Base-by-base conservation (phyloP, 1,140 invertebrate genomes). In the Drosophila cardini region DNA sequence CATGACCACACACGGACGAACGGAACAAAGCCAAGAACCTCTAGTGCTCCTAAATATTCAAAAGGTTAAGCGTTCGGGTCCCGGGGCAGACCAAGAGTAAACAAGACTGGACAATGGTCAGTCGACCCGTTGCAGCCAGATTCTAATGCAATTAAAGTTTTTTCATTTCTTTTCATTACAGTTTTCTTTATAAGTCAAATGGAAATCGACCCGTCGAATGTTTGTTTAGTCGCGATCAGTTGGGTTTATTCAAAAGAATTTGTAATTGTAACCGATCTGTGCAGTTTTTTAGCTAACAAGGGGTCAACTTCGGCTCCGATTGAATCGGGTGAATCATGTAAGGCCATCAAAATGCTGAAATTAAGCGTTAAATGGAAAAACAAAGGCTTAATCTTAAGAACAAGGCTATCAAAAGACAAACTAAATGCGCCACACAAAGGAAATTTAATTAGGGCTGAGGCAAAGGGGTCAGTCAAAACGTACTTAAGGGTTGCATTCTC, bases 361-460 rank as follows among this genome's bases (percentile, higher is more conserved):
- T 87, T 87, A 87, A 89, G 84, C 84, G 84, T 87, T 87, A 87
- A 87, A 87, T 89, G 60, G 80, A 89, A 89, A 89, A 87, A 87
- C 84, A 87, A 87, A 87, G 84, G 84, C 80, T 87, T 87, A 89
- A 87, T 87, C 84, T 84, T 60, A 80, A 69, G 79, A 57, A 83
- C 83, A 74, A 67, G 84, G 72, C 82, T 56, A 86, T 86, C 79
- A 87, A 87, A 87, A 89, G 83, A 87, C 83, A 83, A 87, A 87
- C 83, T 86, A 86, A 86, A 76, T 32, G 38, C 62, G 71, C 13
- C 63, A 43, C 64, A 87, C 84, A 87, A 87, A 87, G 62, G 72
- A 83, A 82, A 64, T 82, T 80, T 87, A 87, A 87, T 87, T 89
- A 82, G 73, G 32, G 46, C 58, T n/a, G 21, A 3, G 21, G 36